Conservation (phyloP, 2,113 vertebrate species). For the Melanocharis versteri region DNA sequence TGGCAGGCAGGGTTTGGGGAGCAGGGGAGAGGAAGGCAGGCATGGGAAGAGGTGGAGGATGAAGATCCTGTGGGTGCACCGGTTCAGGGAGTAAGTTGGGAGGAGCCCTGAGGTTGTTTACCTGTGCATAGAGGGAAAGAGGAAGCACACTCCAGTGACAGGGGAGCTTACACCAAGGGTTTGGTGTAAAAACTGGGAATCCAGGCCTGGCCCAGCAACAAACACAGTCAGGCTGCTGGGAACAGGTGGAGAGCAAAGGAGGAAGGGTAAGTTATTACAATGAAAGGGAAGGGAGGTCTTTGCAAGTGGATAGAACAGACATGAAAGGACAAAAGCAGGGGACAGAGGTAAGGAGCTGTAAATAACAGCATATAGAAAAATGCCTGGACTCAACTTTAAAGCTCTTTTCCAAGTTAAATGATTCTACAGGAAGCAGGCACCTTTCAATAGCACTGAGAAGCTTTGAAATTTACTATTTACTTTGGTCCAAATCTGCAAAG, state of each 20-base stretch:
- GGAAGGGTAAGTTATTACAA: not conserved
- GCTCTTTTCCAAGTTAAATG: not conserved
- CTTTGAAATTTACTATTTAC: not conserved
- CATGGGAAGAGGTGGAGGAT: not conserved
- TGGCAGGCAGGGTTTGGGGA: not conserved
- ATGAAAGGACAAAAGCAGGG: not conserved
- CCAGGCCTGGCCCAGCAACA: not conserved
- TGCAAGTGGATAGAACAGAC: not conserved
- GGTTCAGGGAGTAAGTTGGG: not conserved
- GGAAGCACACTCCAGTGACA: not conserved
- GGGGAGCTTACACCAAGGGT: not conserved
- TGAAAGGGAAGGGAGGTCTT: not conserved
- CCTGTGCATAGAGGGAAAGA: not conserved
- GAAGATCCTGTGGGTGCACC: not conserved
- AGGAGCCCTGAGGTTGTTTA: not conserved
- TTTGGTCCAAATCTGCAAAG: not conserved
- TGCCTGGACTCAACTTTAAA: not conserved
- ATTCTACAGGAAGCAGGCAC: not conserved
- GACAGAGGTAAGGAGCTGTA: not conserved
- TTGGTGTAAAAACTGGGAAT: not conserved
- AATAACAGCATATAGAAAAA: not conserved
- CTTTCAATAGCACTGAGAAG: not conserved
- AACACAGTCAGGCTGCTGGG: not conserved
- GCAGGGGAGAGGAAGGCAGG: not conserved
- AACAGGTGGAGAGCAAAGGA: not conserved